These are phyloP conservation scores for Lottia scabra DNA, from an alignment of 2,888 invertebrate genomes.

Conservation along the genomic window DNA sequence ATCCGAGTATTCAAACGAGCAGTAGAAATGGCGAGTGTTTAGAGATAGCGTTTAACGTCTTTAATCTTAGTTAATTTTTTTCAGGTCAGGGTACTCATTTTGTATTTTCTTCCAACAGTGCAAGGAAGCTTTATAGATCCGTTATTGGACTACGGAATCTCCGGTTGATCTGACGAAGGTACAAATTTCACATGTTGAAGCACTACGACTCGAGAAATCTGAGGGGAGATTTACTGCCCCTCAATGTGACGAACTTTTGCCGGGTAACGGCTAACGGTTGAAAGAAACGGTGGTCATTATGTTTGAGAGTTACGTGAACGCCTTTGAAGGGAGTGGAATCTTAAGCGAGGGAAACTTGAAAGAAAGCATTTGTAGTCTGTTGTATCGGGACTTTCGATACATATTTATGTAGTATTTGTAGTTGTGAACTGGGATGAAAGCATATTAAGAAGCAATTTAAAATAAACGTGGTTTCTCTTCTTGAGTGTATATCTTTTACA, in stretches of 20 bases:
- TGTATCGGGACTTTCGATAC: no score
- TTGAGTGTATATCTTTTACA: no score
- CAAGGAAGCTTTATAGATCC: conserved; percentile 18
- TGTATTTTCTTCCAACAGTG: conserved; percentile 28
- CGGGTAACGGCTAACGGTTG: conserved; percentile 28
- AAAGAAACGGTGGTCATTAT: conserved; percentile 20
- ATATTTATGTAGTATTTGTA: no score
- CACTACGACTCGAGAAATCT: conserved; percentile 30
- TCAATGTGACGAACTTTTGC: conserved; percentile 15
- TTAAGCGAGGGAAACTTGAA: conserved; percentile 38
- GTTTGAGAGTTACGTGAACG: conserved; percentile 26
- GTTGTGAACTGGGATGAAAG: no score
- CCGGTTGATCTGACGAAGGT: conserved; percentile 12
- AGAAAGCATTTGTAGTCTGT: conserved; percentile 38
- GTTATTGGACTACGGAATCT: conserved; percentile 18
- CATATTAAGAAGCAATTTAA: no score
- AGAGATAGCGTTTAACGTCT: conserved; percentile 29
- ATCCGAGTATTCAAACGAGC: conserved; percentile 6
- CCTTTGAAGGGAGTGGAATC: conserved; percentile 39
- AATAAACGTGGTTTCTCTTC: no score
- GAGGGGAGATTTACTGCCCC: conserved; percentile 24
- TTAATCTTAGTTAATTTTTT: conserved; percentile 21
- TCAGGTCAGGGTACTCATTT: conserved; percentile 28
- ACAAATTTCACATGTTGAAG: conserved; percentile 28
- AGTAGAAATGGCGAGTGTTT: conserved; percentile 15